Base-by-base conservation (phyloP, 2,113 vertebrate genomes). In the Helogale parvula region DNA sequence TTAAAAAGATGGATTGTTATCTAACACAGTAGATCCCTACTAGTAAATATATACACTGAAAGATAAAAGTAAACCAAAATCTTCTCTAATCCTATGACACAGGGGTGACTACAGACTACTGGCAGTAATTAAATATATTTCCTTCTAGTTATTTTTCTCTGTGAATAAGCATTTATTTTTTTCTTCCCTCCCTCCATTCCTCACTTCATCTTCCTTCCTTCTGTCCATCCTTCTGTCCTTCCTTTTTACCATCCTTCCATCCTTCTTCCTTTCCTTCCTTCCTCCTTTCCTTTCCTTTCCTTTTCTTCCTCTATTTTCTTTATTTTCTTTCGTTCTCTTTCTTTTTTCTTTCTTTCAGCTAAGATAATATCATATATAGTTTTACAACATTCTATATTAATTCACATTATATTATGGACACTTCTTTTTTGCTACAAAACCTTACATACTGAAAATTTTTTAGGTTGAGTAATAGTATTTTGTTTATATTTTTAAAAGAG, bases 391-490 rank as follows among this genome's bases (percentile, higher is more conserved):
- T 71, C 15, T 89, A 93, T 68, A 72, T 88, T 38, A 74, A 13
- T 90, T 90, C n/a, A 47, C 8, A 72, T 60, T 82, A 66, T 35
- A 90, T 72, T 94, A 33, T 41, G 29, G 71, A 52, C 3, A 68
- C 41, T 90, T 97, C 87, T 9, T 31, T 92, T 85, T 88, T 50
- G 27, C 29, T 92, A 57, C 85, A 69, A 89, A 74, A 50, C 82
- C 38, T 72, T 90, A 69, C 41, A 52, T 50, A 50, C 33, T 50
- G 16, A 33, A 33, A 79, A 25, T 29, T 16, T 31, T 76, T 50
- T 35, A 57, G 7, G 50, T 60, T 85, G 52, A 15, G 45, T 31
- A 84, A 88, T 80, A 33, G 10, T 72, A 31, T 52, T 92, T 38
- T 77, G 50, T 50, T 69, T 76, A 14, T 76, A 74, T 93, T 74